A percentile compares a stretch with the other conserved stretches of the same genome.
phyloP scores from a whole-genome alignment of 2,113 vertebrate genomes.

The Callionymus lyra region DNA sequence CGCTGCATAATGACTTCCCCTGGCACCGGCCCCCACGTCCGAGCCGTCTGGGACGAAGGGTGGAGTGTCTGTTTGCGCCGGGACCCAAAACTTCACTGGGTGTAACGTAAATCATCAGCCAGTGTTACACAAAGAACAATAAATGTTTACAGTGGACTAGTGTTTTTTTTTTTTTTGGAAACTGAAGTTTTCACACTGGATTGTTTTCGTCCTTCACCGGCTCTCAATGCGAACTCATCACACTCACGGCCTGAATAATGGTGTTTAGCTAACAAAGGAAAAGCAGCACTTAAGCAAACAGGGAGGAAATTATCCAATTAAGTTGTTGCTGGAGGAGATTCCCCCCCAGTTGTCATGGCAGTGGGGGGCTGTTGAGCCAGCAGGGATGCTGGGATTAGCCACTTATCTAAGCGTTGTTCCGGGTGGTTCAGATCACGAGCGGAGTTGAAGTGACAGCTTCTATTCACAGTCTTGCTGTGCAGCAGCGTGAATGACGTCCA shows the following conservation, averaged over 20 bases:
- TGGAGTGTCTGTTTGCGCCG: conserved; percentile 39
- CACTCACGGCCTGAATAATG: conserved; percentile 13
- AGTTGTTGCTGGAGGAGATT: conserved; percentile 51
- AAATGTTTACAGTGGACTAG: conserved; percentile 38
- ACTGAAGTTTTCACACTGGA: conserved; percentile 3
- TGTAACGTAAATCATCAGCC: conserved; percentile 38
- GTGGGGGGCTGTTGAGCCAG: conserved; percentile 36
- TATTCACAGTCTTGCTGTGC: conserved; percentile 43
- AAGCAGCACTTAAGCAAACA: conserved; percentile 24
- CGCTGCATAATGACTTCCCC: conserved; percentile 43
- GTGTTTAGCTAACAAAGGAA: conserved; percentile 42
- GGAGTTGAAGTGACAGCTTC: conserved; percentile 60
- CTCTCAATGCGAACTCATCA: conserved; percentile 1
- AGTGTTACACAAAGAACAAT: conserved; percentile 35
- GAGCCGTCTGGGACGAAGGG: conserved; percentile 38
- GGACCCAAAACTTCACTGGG: conserved; percentile 34
- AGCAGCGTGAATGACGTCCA: conserved; percentile 39
- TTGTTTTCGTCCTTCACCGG: too few species aligned
- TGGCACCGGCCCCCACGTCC: conserved; percentile 33
- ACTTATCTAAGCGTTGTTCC: conserved; percentile 50
- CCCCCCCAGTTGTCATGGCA: conserved; percentile 47
- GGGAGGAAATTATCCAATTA: conserved; percentile 59
- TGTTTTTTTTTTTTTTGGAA: conserved; percentile 15
- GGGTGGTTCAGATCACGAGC: conserved; percentile 52
- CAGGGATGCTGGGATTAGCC: conserved; percentile 52